phyloP scores from a whole-genome alignment of 2,888 invertebrate genomes.

The Oasisia sp. region DNA sequence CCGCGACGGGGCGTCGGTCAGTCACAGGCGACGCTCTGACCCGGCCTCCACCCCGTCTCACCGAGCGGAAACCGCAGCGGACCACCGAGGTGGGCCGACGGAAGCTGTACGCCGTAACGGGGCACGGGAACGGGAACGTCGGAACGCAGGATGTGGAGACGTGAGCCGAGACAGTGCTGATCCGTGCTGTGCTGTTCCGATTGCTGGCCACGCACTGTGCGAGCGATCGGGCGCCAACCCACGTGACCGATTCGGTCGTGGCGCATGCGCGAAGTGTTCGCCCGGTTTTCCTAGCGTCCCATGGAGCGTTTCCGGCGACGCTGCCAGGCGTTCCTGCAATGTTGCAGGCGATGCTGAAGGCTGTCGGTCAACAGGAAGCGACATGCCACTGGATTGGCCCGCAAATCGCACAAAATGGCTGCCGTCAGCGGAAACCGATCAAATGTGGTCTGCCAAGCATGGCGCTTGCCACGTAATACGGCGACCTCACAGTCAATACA shows the following conservation, averaged over 20 bases:
- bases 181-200: background rate
- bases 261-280: background rate
- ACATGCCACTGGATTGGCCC: background rate
- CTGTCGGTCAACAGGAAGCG: background rate
- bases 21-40: background rate
- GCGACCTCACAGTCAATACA: background rate
- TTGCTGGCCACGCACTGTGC: too few species aligned
- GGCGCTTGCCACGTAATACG: background rate
- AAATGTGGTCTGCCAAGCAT: background rate
- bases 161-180: background rate
- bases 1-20: background rate
- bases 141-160: background rate
- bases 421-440: background rate
- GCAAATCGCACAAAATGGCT: constrained; percentile 1
- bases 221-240: background rate
- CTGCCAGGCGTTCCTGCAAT: background rate
- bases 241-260: background rate
- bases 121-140: background rate
- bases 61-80: background rate
- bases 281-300: background rate
- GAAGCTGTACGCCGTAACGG: background rate
- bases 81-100: background rate
- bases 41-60: background rate
- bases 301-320: background rate
- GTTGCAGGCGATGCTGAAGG: background rate